phyloP scores from a whole-genome alignment of 2,888 invertebrate species.

The Drosophila eohydei region DNA sequence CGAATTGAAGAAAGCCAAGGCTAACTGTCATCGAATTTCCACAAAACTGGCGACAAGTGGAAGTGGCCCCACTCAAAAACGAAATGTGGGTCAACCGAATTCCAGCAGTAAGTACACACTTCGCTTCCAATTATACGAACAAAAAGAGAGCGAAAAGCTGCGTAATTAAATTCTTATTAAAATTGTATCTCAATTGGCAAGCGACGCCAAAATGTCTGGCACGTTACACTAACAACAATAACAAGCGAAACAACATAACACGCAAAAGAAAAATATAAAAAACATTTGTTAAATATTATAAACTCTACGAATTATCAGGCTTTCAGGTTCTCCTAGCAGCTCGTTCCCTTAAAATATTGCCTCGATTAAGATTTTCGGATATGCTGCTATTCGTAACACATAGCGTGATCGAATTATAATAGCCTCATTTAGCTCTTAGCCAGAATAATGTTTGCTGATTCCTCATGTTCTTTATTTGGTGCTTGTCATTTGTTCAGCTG shows the following conservation, averaged over 20 bases:
- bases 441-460: conserved; percentile 39
- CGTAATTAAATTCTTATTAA: conserved; percentile 51
- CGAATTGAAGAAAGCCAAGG: conserved; percentile 25
- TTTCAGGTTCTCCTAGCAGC: neutral
- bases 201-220: conserved; percentile 45
- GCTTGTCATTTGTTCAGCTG: conserved; percentile 61
- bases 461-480: conserved; percentile 15
- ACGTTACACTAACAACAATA: conserved; percentile 9
- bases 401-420: conserved; percentile 5
- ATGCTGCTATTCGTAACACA: neutral
- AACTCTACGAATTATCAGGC: neutral
- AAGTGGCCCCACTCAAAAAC: neutral
- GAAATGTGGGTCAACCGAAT: conserved; percentile 38
- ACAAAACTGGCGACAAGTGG: conserved; percentile 7
- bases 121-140: neutral
- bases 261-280: neutral
- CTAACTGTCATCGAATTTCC: conserved; percentile 10
- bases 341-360: neutral
- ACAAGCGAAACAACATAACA: neutral
- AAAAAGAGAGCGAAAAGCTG: conserved; percentile 3
- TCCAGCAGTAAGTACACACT: conserved; percentile 11
- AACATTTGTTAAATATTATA: neutral
- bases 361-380: conserved; percentile 1
- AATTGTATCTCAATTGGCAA: conserved; percentile 35
- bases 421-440: conserved; percentile 1